phyloP scores from a whole-genome alignment of 1,140 invertebrate genomes.

The Holcopasites calliopsidis region DNA sequence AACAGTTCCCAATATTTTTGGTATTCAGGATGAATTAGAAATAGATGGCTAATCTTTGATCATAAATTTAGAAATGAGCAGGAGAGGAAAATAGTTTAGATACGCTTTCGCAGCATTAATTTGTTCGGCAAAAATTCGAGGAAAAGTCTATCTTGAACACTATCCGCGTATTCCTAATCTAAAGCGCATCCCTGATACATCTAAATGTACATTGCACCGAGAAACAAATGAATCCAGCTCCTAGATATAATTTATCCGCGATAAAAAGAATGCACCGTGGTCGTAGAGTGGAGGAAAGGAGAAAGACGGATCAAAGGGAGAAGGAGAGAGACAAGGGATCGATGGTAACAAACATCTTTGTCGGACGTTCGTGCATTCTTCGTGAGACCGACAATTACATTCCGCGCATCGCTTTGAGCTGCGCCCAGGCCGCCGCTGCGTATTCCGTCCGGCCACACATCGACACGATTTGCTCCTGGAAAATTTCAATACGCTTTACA shows the following conservation, averaged over 20 bases:
- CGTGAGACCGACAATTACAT: constrained; percentile 64
- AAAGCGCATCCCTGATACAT: too few species aligned
- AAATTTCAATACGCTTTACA: constrained; percentile 66
- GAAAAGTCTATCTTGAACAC: too few species aligned
- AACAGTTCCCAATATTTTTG: too few species aligned
- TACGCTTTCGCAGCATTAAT: too few species aligned
- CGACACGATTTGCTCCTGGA: constrained; percentile 56
- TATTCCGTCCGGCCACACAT: constrained; percentile 37
- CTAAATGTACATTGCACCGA: neutral
- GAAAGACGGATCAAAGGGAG: neutral
- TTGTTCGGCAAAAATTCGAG: too few species aligned
- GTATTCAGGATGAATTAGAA: too few species aligned
- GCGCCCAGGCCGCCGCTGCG: constrained; percentile 47
- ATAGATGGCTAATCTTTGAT: too few species aligned
- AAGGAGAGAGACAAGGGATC: constrained; percentile 19
- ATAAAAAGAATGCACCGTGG: neutral
- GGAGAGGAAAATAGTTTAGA: too few species aligned
- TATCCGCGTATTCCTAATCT: too few species aligned
- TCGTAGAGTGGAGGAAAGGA: neutral
- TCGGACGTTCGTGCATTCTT: constrained; percentile 62
- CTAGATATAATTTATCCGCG: neutral
- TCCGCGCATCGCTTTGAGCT: constrained; percentile 62
- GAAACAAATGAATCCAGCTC: neutral
- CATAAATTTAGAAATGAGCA: too few species aligned
- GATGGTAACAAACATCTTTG: constrained; percentile 65